phyloP scores from a whole-genome alignment of 1,140 invertebrate genomes.

The Gonioctena quinquepunctata region DNA sequence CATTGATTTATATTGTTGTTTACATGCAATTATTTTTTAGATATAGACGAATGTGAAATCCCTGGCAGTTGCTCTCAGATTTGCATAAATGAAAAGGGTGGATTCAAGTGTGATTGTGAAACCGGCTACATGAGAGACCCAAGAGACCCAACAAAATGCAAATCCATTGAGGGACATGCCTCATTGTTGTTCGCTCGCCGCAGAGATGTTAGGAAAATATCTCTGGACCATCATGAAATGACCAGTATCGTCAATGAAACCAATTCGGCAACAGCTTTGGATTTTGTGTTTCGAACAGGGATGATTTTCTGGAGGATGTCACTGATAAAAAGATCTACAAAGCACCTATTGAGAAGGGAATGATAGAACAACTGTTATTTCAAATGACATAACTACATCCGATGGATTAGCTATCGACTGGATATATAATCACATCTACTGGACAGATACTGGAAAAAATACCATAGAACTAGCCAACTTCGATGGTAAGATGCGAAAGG shows the following conservation, averaged over 20 bases:
- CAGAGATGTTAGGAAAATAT: conserved; percentile 87
- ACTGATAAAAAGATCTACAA: conserved; percentile 88
- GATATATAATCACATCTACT: conserved; percentile 96
- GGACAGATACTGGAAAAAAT: conserved; percentile 91
- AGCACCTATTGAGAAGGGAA: conserved; percentile 90
- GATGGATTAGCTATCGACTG: conserved; percentile 96
- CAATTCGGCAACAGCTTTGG: conserved; percentile 83
- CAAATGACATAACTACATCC: conserved; percentile 81
- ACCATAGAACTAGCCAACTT: conserved; percentile 88
- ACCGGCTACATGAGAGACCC: conserved; percentile 86
- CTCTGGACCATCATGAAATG: conserved; percentile 87
- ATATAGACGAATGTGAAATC: conserved; percentile 90
- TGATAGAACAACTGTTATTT: conserved; percentile 79
- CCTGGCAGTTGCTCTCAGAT: conserved; percentile 90
- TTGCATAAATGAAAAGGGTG: conserved; percentile 88
- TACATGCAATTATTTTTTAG: conserved; percentile 51
- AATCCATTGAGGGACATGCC: conserved; percentile 84
- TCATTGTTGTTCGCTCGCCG: conserved; percentile 82
- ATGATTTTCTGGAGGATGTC: conserved; percentile 96
- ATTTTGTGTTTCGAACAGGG: conserved; percentile 87
- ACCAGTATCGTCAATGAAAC: conserved; percentile 86
- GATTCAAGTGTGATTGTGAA: conserved; percentile 91
- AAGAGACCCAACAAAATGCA: conserved; percentile 79
- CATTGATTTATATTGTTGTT: neutral
- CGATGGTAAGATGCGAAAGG: conserved; percentile 86